Percentiles rank a stretch among this genome's conserved stretches.
Evolutionary conservation across 23 tunicate species (phyloP).

Genomic region (Phallusia fumigata): DNA sequence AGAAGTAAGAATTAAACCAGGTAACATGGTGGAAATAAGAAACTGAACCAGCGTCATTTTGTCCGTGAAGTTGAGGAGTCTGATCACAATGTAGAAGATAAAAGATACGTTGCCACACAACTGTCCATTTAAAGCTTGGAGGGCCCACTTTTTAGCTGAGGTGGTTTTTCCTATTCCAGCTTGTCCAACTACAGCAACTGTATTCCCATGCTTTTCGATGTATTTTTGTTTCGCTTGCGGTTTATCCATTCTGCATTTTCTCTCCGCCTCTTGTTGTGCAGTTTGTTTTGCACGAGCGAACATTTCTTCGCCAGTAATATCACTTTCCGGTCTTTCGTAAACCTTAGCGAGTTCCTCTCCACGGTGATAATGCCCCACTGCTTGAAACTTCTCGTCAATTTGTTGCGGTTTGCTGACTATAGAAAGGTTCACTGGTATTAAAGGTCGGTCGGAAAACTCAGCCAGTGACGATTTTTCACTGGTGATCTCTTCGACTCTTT

Average conservation of each 20-base stretch:
- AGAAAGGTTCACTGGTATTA: too few relatives aligned
- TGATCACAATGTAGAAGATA: not conserved
- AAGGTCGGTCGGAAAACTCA: too few relatives aligned
- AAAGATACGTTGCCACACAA: not conserved
- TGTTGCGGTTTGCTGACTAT: too few relatives aligned
- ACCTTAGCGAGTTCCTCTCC: too few relatives aligned
- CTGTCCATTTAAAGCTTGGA: not conserved
- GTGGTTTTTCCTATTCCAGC: constrained; percentile 1
- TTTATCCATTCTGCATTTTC: not conserved
- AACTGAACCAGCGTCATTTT: not conserved
- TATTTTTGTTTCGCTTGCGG: not conserved
- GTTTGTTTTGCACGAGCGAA: not conserved
- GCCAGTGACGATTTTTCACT: too few relatives aligned
- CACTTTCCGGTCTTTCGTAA: too few relatives aligned
- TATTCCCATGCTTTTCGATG: not conserved
- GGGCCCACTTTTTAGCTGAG: not conserved
- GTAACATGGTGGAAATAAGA: not conserved
- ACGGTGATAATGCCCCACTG: too few relatives aligned
- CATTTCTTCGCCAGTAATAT: not conserved
- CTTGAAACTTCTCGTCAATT: too few relatives aligned
- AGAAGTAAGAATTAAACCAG: not conserved
- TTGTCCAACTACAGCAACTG: not conserved
- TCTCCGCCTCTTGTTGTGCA: not conserved
- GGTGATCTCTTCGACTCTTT: too few relatives aligned
- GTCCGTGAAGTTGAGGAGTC: not conserved